These are phyloP conservation scores for Brevimyrus niger DNA, from an alignment of 2,113 vertebrate species.

Conservation along the genomic window DNA sequence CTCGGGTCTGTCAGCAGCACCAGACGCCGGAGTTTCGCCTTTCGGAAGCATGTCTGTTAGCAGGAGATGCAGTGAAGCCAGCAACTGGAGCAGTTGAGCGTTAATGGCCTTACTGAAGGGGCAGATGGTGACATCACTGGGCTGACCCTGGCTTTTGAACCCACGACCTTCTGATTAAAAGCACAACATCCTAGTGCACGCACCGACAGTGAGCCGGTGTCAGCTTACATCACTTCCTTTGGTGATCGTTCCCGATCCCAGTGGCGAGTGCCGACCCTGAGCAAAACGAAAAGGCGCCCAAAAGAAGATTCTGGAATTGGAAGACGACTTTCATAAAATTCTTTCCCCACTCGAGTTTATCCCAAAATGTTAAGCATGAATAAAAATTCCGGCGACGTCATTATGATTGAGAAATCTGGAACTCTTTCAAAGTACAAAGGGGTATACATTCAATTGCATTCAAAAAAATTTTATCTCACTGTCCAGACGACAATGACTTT, in stretches of 20 bases:
- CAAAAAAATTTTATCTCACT: neutral
- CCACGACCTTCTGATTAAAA: neutral
- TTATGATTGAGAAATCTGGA: neutral
- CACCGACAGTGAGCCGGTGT: neutral
- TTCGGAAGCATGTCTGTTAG: constrained; percentile 9
- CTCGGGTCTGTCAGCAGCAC: neutral
- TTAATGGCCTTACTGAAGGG: neutral
- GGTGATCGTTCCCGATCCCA: neutral
- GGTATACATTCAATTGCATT: constrained; percentile 1
- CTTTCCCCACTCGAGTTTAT: neutral
- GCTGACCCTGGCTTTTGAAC: neutral
- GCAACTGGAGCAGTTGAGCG: neutral
- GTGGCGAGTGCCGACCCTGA: neutral
- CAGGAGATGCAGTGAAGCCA: neutral
- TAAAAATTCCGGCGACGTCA: neutral
- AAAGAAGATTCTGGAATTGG: neutral
- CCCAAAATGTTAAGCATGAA: neutral
- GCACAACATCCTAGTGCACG: neutral
- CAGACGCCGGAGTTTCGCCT: neutral
- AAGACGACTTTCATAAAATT: neutral
- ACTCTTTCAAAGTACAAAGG: neutral
- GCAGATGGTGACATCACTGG: neutral
- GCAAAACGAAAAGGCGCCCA: neutral
- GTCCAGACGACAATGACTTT: neutral
- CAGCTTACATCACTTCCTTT: neutral